Evolutionary conservation across 2,113 vertebrate species (phyloP).

Genomic region (Apteryx mantelli): DNA sequence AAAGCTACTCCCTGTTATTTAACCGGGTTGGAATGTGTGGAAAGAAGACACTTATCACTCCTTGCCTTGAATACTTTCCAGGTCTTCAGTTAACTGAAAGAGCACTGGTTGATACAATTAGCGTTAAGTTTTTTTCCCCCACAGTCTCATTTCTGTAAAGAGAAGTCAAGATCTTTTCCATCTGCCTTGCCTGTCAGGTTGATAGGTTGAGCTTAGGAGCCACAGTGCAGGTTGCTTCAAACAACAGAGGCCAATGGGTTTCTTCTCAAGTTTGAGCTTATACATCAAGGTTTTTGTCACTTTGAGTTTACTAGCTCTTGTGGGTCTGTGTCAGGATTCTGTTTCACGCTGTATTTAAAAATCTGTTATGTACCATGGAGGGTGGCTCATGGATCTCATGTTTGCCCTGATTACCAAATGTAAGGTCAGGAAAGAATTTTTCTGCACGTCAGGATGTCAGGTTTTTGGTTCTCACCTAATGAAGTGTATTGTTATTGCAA

Average conservation of each 20-base stretch:
- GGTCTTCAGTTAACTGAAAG: background rate
- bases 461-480: background rate
- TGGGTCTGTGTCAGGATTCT: rapidly evolving
- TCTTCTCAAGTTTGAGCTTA: background rate
- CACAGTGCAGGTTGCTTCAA: background rate
- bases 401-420: rapidly evolving
- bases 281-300: background rate
- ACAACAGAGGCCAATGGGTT: background rate
- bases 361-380: background rate
- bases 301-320: background rate
- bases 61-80: slow-evolving; percentile 51
- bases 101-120: background rate
- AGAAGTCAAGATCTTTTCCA: slow-evolving; percentile 2
- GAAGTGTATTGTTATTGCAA: background rate
- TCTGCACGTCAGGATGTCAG: background rate
- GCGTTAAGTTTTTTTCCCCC: background rate
- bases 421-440: background rate
- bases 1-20: slow-evolving; percentile 56
- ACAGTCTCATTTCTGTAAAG: background rate
- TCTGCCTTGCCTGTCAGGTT: background rate
- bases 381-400: background rate
- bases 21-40: slow-evolving; percentile 39
- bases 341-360: background rate
- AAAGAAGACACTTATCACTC: slow-evolving; percentile 46
- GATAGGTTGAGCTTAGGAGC: background rate